These are phyloP conservation scores for Nestor notabilis DNA, from an alignment of 2,113 vertebrate species.

Conservation along the genomic window DNA sequence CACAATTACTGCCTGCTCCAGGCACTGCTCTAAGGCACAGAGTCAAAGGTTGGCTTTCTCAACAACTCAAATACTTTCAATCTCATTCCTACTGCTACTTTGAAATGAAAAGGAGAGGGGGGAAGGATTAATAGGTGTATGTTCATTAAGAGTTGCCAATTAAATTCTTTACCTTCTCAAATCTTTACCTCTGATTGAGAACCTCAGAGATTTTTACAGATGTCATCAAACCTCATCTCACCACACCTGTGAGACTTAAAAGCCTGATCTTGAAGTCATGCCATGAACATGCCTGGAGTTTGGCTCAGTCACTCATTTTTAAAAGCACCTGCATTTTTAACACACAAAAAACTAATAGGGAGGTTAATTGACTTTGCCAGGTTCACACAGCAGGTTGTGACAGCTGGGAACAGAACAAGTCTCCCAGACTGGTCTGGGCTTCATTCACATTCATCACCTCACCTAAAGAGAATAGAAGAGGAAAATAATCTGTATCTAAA, in stretches of 20 bases:
- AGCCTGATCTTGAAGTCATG: neutral
- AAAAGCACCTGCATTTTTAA: neutral
- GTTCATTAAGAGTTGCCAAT: neutral
- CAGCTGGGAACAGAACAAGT: neutral
- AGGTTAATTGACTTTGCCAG: neutral
- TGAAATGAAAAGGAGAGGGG: neutral
- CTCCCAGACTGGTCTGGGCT: neutral
- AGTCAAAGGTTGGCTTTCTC: constrained; percentile 54
- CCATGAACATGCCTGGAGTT: neutral
- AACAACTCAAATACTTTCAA: constrained; percentile 14
- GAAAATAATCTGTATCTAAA: neutral
- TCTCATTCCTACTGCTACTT: constrained; percentile 9
- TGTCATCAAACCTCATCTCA: rapidly evolving
- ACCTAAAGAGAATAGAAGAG: neutral
- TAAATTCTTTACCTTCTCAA: neutral
- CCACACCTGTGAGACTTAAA: neutral
- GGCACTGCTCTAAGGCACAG: constrained; percentile 50
- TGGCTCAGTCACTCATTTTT: neutral
- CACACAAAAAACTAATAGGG: neutral
- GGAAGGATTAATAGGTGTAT: neutral
- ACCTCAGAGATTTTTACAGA: neutral
- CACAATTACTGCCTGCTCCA: constrained; percentile 52
- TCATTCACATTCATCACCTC: neutral
- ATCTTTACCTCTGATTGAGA: neutral
- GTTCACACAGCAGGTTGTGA: neutral